A percentile compares a stretch with the other conserved stretches of the same genome.
phyloP scores from a whole-genome alignment of 1,140 invertebrate species.

The Formica selysi region DNA sequence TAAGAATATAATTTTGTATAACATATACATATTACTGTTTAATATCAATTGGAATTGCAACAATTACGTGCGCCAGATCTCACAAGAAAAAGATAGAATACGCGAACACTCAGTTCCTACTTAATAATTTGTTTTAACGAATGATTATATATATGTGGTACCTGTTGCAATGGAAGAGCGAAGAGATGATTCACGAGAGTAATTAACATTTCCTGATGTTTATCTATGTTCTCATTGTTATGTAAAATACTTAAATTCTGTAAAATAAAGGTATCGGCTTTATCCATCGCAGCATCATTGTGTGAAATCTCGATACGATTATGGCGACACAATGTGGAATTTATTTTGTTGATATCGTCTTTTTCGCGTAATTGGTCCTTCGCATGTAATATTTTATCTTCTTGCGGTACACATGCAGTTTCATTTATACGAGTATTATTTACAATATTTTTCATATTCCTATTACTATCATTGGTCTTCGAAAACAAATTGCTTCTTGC shows the following conservation, averaged over 20 bases:
- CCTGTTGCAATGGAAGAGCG: constrained; percentile 81
- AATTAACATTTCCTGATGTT: constrained; percentile 80
- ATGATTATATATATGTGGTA: constrained; percentile 67
- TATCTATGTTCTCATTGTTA: constrained; percentile 70
- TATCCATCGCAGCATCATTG: constrained; percentile 66
- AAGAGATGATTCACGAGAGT: constrained; percentile 82
- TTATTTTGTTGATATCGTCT: background rate
- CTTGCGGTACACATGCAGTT: constrained; percentile 19
- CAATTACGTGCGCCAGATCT: constrained; percentile 21
- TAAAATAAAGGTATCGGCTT: constrained; percentile 68
- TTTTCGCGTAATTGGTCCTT: background rate
- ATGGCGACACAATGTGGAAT: background rate
- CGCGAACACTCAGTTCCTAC: constrained; percentile 45
- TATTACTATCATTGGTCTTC: constrained; percentile 48
- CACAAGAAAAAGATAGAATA: constrained; percentile 14
- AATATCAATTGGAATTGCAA: constrained; percentile 24
- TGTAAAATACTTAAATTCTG: constrained; percentile 74
- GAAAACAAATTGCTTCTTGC: constrained; percentile 38
- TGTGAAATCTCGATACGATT: constrained; percentile 9
- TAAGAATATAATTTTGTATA: constrained; percentile 45
- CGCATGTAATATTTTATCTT: constrained; percentile 23
- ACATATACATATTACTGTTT: background rate
- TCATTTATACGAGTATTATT: constrained; percentile 9
- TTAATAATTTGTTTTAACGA: constrained; percentile 33
- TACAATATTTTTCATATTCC: background rate